phyloP scores from a whole-genome alignment of 2,888 invertebrate genomes.

The Acanthosoma haemorrhoidale region DNA sequence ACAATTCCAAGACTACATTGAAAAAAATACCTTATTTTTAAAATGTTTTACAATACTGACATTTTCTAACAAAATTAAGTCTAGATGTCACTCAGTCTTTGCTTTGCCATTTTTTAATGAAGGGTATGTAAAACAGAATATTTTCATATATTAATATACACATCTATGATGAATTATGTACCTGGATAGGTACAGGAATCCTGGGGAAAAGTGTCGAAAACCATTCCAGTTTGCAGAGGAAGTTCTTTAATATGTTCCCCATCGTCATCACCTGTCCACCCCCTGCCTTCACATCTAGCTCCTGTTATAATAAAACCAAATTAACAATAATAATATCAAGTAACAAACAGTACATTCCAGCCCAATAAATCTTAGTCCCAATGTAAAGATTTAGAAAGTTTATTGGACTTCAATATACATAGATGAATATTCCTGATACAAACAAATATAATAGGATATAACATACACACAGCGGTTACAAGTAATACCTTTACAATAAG shows the following conservation, averaged over 20 bases:
- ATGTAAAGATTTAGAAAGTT: constrained; percentile 17
- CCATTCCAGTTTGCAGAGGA: constrained; percentile 95
- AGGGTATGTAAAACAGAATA: too few relatives aligned
- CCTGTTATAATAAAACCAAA: constrained; percentile 51
- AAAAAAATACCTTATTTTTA: too few relatives aligned
- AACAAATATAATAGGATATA: background rate
- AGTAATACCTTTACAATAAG: constrained; percentile 25
- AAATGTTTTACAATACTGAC: background rate
- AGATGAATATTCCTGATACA: background rate
- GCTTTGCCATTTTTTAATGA: too few relatives aligned
- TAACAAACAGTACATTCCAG: background rate
- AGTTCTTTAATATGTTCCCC: constrained; percentile 86
- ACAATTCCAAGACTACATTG: too few relatives aligned
- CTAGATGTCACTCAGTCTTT: too few relatives aligned
- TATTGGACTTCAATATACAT: background rate
- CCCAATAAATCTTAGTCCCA: background rate
- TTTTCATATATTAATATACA: too few relatives aligned
- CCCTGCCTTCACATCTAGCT: constrained; percentile 95
- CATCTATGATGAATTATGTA: too few relatives aligned
- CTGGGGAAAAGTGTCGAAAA: constrained; percentile 97
- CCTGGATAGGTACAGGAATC: constrained; percentile 92
- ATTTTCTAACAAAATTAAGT: too few relatives aligned
- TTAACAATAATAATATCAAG: background rate
- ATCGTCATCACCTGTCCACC: constrained; percentile 90
- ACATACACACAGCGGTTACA: background rate